These are phyloP conservation scores for Horisme vitalbata DNA, from an alignment of 2,888 invertebrate genomes.

Conservation along the genomic window DNA sequence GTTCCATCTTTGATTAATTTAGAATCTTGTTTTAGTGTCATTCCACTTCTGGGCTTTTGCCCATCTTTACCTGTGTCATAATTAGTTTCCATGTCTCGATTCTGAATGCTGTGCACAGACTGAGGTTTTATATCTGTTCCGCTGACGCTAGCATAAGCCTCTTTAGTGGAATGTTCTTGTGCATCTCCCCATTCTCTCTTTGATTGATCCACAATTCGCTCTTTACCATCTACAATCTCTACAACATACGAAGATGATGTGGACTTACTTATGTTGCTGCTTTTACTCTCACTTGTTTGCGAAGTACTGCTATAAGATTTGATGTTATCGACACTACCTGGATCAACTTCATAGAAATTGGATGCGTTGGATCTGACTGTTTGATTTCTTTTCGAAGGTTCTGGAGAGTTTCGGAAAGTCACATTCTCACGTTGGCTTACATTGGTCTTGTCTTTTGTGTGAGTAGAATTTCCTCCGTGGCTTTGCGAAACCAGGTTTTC, in stretches of 20 bases:
- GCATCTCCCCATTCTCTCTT: constrained; percentile 83
- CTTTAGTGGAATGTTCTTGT: constrained; percentile 71
- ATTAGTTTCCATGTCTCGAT: constrained; percentile 78
- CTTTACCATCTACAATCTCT: constrained; percentile 86
- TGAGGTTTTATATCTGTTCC: constrained; percentile 84
- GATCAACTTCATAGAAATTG: constrained; percentile 39
- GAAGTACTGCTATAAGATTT: constrained; percentile 65
- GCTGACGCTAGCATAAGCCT: constrained; percentile 77
- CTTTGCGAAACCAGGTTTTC: constrained; percentile 60
- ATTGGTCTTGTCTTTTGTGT: constrained; percentile 48
- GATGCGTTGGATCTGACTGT: constrained; percentile 53
- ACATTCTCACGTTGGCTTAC: constrained; percentile 59
- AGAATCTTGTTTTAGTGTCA: constrained; percentile 65
- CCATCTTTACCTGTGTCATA: constrained; percentile 83
- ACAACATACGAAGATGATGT: constrained; percentile 85
- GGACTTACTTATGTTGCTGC: constrained; percentile 81
- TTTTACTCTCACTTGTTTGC: constrained; percentile 77
- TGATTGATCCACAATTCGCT: constrained; percentile 83
- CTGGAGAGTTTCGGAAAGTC: constrained; percentile 52
- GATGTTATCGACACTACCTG: constrained; percentile 59
- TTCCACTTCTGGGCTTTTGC: constrained; percentile 65
- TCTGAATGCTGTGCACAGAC: constrained; percentile 77
- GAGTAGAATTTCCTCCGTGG: constrained; percentile 39
- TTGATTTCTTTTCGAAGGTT: constrained; percentile 59
- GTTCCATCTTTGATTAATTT: constrained; percentile 69